A percentile compares a stretch with the other conserved stretches of the same genome.
Evolutionary conservation across 2,888 invertebrate genomes (phyloP).

Genomic region (Chymomyza procnemis): DNA sequence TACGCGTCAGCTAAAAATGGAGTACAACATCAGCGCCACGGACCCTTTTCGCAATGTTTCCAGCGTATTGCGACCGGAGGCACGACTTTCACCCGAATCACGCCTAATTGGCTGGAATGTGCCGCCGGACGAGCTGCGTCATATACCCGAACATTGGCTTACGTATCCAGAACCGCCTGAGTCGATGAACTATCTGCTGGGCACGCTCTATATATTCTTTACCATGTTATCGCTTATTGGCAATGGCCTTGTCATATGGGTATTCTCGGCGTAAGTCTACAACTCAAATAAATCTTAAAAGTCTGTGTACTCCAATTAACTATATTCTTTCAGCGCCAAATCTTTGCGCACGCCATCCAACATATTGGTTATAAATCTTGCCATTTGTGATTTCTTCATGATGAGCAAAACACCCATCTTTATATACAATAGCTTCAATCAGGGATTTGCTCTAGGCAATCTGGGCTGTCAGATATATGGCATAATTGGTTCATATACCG

Average conservation of each 20-base stretch:
- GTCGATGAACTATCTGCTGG: slow-evolving; percentile 88
- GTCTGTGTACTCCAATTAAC: neutral
- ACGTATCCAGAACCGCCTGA: slow-evolving; percentile 88
- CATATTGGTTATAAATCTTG: slow-evolving; percentile 89
- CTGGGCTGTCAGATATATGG: slow-evolving; percentile 88
- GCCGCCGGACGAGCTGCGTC: slow-evolving; percentile 85
- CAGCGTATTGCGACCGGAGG: slow-evolving; percentile 66
- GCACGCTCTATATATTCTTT: slow-evolving; percentile 87
- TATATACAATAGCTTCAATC: slow-evolving; percentile 85
- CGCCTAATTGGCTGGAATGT: slow-evolving; percentile 87
- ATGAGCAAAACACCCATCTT: slow-evolving; percentile 89
- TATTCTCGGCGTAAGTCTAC: slow-evolving; percentile 81
- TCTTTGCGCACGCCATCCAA: slow-evolving; percentile 84
- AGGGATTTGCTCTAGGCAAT: slow-evolving; percentile 87
- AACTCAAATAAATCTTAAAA: neutral
- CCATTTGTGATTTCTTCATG: slow-evolving; percentile 91
- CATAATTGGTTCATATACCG: slow-evolving; percentile 87
- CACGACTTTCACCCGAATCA: slow-evolving; percentile 71
- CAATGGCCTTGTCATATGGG: slow-evolving; percentile 91
- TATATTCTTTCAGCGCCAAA: slow-evolving; percentile 67
- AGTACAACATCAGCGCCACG: slow-evolving; percentile 38
- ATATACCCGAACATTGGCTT: slow-evolving; percentile 91
- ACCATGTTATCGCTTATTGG: slow-evolving; percentile 86
- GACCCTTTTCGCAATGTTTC: slow-evolving; percentile 60
- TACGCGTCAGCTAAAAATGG: slow-evolving; percentile 37